Evolutionary conservation across 37 sponge, comb jelly and placozoan species (phyloP), one percentile per base, ranked within the genome.

Genomic region (Cladorhizidae sp.): DNA sequence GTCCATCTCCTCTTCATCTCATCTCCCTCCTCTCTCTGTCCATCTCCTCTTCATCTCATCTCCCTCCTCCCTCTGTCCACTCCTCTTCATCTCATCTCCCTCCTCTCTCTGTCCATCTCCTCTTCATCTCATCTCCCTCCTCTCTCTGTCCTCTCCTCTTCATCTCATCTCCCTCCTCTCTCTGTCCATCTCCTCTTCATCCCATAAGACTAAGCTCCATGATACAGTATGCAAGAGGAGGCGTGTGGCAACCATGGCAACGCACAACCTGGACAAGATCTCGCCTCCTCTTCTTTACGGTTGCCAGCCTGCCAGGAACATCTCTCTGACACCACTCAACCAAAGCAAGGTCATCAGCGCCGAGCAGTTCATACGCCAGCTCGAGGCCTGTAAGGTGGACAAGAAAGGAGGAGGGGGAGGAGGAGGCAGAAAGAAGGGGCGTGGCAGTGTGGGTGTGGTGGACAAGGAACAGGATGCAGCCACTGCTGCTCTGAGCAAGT

Each of bases 171-270:
- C 28, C 28, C 61, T 6, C 61, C 61, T 12, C 28, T 6, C 61
- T 18, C 61, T 12, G 5, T 18, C 61, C 61, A 3, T 18, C n/a
- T 17, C 8, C 28, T 18, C 28, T 59, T 5, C 5, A 3, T 41
- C 31, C 65, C 12, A 5, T 0, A 45, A 94, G 95, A 94, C 95
- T 12, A 88, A 82, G 57, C 86, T 94, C 15, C 95, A 95, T 83
- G 95, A 95, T 29, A 82, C 79, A 31, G 81, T 91, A 7, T 91
- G 97, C 70, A 84, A 91, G 71, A 82, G 88, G 49, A 71, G 97
- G 29, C 73, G 85, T 15, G 68, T 83, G 25, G 93, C 90, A n/a
- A 94, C 97, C 31, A 82, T 97, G 38, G 97, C 95, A 12, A 97
- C 97, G 11, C 97, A 97, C 77, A 88, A 93, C 40, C 77, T 94